Conservation (phyloP, 2,888 invertebrate genomes). For the Rotaria magnacalcarata region DNA sequence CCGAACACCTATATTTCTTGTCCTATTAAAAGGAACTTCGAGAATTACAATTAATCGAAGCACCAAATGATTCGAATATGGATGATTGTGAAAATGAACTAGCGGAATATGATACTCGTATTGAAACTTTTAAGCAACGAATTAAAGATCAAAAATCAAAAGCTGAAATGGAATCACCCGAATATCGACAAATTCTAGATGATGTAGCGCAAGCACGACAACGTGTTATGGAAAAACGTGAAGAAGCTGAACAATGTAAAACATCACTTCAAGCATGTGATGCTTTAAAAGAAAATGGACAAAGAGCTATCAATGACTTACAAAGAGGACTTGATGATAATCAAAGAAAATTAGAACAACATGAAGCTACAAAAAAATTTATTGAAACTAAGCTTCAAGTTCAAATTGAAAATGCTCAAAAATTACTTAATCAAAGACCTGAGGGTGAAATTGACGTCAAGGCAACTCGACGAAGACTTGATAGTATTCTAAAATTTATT, state of each 20-base stretch:
- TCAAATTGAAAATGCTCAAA: slow-evolving; percentile 12
- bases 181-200: background rate
- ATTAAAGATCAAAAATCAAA: background rate
- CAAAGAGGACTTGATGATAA: slow-evolving; percentile 23
- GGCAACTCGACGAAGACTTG: background rate
- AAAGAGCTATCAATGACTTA: slow-evolving; percentile 17
- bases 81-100: slow-evolving; percentile 29
- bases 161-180: background rate
- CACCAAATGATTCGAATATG: background rate
- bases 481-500: slow-evolving; percentile 16
- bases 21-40: background rate
- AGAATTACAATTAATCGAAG: background rate
- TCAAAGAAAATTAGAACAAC: slow-evolving; percentile 20
- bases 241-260: slow-evolving; percentile 34
- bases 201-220: background rate
- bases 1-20: background rate
- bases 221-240: slow-evolving; percentile 1
- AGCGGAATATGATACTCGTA: background rate
- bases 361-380: slow-evolving; percentile 22
- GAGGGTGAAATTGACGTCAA: slow-evolving; percentile 29
- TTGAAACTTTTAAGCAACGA: background rate
- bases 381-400: slow-evolving; percentile 18
- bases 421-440: slow-evolving; percentile 22
- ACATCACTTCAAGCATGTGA: background rate
- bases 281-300: slow-evolving; percentile 31